phyloP scores from a whole-genome alignment of 2,113 vertebrate genomes.

The human (Homo sapiens) region GRCh38 chr4:132843501-132844000 shows the following conservation, averaged over 20 bases:
- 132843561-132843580: background rate
- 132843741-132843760: conserved; percentile 61
- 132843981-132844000: conserved; percentile 62
- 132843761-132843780: conserved; percentile 59
- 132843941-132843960: conserved; percentile 44
- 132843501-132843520: background rate
- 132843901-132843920: conserved; percentile 70
- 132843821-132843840: conserved; percentile 68
- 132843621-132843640: background rate
- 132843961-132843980: conserved; percentile 41
- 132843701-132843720: conserved; percentile 45
- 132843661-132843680: conserved; percentile 48
- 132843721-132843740: conserved; percentile 45
- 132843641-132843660: background rate
- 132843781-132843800: conserved; percentile 68
- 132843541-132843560: conserved; percentile 35
- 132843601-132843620: conserved; percentile 23
- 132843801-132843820: conserved; percentile 66
- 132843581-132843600: conserved; percentile 31
- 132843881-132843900: conserved; percentile 65
- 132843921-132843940: conserved; percentile 75
- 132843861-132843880: conserved; percentile 75
- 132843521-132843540: background rate
- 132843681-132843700: conserved; percentile 65
- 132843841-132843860: conserved; percentile 65